A percentile compares a stretch with the other conserved stretches of the same genome.
These are phyloP conservation scores for Eulemur coronatus DNA, from an alignment of 2,797 vertebrate species.

Conservation along the genomic window DNA sequence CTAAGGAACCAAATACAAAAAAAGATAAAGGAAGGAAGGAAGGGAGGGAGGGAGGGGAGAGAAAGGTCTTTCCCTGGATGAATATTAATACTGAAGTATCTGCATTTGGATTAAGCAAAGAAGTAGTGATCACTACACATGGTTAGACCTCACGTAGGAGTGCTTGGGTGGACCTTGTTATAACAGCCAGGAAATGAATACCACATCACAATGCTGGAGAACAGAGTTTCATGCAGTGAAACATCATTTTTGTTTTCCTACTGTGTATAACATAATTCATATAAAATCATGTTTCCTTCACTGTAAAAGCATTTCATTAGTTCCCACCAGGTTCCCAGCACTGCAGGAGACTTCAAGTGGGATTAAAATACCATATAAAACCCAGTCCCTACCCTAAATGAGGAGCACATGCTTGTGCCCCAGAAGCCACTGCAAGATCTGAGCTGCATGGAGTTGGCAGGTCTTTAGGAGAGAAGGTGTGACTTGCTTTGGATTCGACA, in stretches of 20 bases:
- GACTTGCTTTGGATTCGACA: not conserved
- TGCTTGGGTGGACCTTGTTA: not conserved
- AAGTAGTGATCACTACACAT: not conserved
- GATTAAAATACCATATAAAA: not conserved
- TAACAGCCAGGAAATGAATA: not conserved
- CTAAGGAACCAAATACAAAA: not conserved
- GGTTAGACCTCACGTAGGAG: not conserved
- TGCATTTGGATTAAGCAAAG: not conserved
- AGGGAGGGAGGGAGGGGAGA: no score
- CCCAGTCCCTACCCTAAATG: not conserved
- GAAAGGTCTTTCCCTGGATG: not conserved
- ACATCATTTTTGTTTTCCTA: not conserved
- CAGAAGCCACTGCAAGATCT: not conserved
- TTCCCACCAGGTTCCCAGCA: not conserved
- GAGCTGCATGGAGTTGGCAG: not conserved
- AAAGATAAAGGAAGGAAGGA: no score
- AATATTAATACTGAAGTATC: not conserved
- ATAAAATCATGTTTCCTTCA: not conserved
- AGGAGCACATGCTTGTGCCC: fast-evolving
- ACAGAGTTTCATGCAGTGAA: not conserved
- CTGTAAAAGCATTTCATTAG: not conserved
- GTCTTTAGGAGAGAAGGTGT: not conserved
- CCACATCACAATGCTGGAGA: not conserved
- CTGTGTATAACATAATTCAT: not conserved
- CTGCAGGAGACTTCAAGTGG: not conserved